Evolutionary conservation across 1,140 invertebrate species (phyloP), one percentile per base, ranked within the genome.

Genomic region (Teleopsis dalmanni): DNA sequence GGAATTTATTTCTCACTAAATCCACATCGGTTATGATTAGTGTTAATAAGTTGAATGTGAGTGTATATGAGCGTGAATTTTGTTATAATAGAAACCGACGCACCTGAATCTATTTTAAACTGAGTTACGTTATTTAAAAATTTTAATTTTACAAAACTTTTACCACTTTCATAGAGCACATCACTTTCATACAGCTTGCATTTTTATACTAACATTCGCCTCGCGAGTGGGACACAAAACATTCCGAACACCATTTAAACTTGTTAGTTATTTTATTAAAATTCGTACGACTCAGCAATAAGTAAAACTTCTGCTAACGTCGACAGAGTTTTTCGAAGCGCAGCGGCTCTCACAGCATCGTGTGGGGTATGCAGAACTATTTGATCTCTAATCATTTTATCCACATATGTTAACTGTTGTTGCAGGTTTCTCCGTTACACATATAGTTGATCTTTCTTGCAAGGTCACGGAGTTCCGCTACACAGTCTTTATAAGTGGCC

Each of bases 401-500:
- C 14, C 3, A 51, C 41, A 25, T n/a, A n/a, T n/a, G n/a, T n/a
- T 31, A 51, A 14, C 36, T 48, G 4, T 5, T 13, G n/a, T 10
- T 18, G 23, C 46, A 50, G 25, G 11, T 9, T 19, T 47, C n/a
- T 7, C 29, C 36, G 22, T 36, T 43, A 31, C 48, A 53, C 11
- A 47, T 33, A 31, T 46, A 54, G 11, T 50, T 34, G 43, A 48
- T 47, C 49, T 19, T 51, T n/a, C n/a, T n/a, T n/a, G n/a, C n/a
- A n/a, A n/a, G n/a, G n/a, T n/a, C n/a, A n/a, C n/a, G n/a, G n/a
- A n/a, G n/a, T n/a, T n/a, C n/a, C n/a, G n/a, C n/a, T n/a, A n/a
- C 41, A 38, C 46, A 54, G 18, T 54, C 48, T 48, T 27, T 51
- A 22, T 54, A 49, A 40, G 53, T 41, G 19, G 51, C 45, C 14